Base-by-base conservation (phyloP, 2,113 vertebrate genomes). In the Cynoglossus semilaevis region DNA sequence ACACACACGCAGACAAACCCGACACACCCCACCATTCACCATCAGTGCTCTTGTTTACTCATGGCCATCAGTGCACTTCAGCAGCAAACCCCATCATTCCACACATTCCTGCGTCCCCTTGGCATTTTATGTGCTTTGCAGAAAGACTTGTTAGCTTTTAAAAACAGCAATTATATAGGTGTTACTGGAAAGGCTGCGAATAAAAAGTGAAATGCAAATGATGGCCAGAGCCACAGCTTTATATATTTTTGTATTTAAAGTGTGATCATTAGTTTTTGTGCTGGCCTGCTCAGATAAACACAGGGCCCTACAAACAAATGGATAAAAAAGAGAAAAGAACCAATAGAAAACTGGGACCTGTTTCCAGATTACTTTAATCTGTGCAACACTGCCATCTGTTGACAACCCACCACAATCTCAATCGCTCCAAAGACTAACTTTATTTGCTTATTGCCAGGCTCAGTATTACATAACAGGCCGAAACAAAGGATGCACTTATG, bases 381-480 rank as follows among this genome's bases (percentile, higher is more conserved):
- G 70, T 57, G 37, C 75, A 83, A 71, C 67, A 79, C 72, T 77
- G 81, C 81, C 87, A 84, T 67, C 84, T 87, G 53, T 50, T 63
- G 81, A 52, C 63, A 43, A 64, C 41, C 12, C 45, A 41, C 15
- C 15, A n/a, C 15, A 38, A 38, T 5, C 43, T 1, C 42, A 54
- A 37, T 47, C 45, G 13, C 66, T 41, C 15, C 40, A 72, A 34
- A 67, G 47, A 54, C 40, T 52, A 46, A 4, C 18, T 68, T 50
- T 43, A 70, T 51, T 54, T 41, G 11, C 16, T 42, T 35, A 43
- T 59, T 67, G 62, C 61, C 44, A 18, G n/a, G 42, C 37, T 51
- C 34, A 9, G 40, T 69, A 51, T 74, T 69, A 36, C 51, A 44
- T 58, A 77, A 81, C 58, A 67, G 22, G 9, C 36, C 34, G 42